Conservation (phyloP, 30 jellyfish, hydroid and myxozoan species). For the Rhopilema esculentum region DNA sequence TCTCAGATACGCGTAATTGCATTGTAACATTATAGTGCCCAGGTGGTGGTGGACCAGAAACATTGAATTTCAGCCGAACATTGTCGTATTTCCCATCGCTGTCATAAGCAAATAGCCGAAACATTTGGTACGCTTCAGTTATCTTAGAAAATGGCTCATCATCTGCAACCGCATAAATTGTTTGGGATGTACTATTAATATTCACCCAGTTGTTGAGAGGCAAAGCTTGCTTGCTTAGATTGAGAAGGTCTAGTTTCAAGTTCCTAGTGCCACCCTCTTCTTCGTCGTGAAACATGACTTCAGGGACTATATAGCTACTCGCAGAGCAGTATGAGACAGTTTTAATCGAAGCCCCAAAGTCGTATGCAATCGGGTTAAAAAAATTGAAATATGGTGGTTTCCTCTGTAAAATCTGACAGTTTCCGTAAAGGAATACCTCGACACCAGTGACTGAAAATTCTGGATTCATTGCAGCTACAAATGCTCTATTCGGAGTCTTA, state of each 20-base stretch:
- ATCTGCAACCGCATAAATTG: slow-evolving; percentile 43
- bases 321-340: slow-evolving; percentile 36
- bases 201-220: slow-evolving; percentile 59
- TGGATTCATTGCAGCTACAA: slow-evolving; percentile 84
- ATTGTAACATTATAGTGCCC: slow-evolving; percentile 63
- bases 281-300: slow-evolving; percentile 71
- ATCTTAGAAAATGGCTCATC: slow-evolving; percentile 16
- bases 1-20: slow-evolving; percentile 27
- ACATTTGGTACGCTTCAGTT: not conserved
- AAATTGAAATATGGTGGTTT: slow-evolving; percentile 62
- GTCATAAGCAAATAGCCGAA: slow-evolving; percentile 51
- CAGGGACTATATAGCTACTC: slow-evolving; percentile 57
- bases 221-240: not conserved
- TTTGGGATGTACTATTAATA: slow-evolving; percentile 38
- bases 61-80: slow-evolving; percentile 28
- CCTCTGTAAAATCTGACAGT: slow-evolving; percentile 46
- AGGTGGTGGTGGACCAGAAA: slow-evolving; percentile 37
- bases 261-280: slow-evolving; percentile 91
- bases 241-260: slow-evolving; percentile 26
- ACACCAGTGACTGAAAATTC: slow-evolving; percentile 28
- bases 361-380: not conserved
- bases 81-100: slow-evolving; percentile 42
- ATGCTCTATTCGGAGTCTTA: slow-evolving; percentile 47
- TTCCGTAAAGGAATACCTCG: slow-evolving; percentile 27
- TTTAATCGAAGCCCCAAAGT: slow-evolving; percentile 9